Evolutionary conservation across 1,140 invertebrate genomes (phyloP), one percentile per base, ranked within the genome.

Genomic region (Batillaria attramentaria): DNA sequence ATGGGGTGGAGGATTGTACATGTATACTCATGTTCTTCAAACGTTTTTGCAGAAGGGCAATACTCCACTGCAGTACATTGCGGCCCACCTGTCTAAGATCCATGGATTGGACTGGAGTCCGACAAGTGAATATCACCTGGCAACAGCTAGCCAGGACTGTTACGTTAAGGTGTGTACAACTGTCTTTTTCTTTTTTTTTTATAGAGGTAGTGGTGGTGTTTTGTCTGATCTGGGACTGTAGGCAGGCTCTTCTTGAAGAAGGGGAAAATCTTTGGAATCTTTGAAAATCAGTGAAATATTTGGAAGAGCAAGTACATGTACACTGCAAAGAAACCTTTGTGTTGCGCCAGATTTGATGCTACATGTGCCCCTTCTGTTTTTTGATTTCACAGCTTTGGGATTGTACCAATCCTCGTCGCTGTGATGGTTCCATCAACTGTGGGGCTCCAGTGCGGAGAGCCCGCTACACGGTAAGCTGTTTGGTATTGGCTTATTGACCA

Each of bases 41-140:
- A 79, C 74, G 31, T 74, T 62, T 85, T 85, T n/a, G 31, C 84
- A 91, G 82, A 97, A 98, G 92, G 94, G 94, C 69, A 95, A 94
- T 66, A 93, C 94, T 77, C 97, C 97, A 3, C 92, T 97, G 1
- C 95, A 97, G 86, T 99, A 98, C 84, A 96, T 98, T 83, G 95
- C 97, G 39, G 97, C 97, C 13, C 97, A 99, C 93, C 92, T 97
- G 72, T 95, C 95, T 77, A 97, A 95, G 92, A 97, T 99, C 81
- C 95, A 98, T 91, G 96, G 97, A 77, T 93, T 99, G 54, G 97
- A 98, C 89, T 98, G 97, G 97, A 97, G 94, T 92, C 95, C 96
- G 39, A 93, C 93, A 81, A 93, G 94, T 84, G 96, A 97, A 91
- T 95, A 95, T 85, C 95, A 96, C 84, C 90, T 98, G 76, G 95